phyloP scores from a whole-genome alignment of 2,888 invertebrate genomes.

The Eurytoma adleriae region DNA sequence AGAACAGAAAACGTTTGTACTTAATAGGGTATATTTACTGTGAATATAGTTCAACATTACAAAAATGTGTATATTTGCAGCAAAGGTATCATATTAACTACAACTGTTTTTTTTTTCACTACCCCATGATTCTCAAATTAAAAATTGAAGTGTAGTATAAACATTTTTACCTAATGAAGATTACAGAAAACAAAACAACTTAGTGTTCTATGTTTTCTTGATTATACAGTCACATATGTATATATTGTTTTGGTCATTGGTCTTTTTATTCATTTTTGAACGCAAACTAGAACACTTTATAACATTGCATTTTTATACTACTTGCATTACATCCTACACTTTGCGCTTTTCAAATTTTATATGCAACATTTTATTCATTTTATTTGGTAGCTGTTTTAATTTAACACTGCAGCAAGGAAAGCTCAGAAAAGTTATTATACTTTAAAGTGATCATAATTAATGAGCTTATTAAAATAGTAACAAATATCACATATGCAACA shows the following conservation, averaged over 20 bases:
- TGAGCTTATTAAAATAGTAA: background rate
- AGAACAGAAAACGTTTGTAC: too few relatives aligned
- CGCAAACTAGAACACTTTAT: slow-evolving; percentile 19
- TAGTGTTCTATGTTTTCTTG: background rate
- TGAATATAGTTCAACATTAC: too few relatives aligned
- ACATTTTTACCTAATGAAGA: too few relatives aligned
- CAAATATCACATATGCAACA: background rate
- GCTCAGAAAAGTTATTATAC: slow-evolving; percentile 11
- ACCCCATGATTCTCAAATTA: too few relatives aligned
- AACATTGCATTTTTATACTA: slow-evolving; percentile 16
- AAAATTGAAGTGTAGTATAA: too few relatives aligned
- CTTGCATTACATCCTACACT: slow-evolving; percentile 14
- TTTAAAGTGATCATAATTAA: background rate
- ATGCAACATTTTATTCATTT: slow-evolving; percentile 5
- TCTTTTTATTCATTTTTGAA: slow-evolving; percentile 30
- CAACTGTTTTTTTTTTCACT: too few relatives aligned
- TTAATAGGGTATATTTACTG: too few relatives aligned
- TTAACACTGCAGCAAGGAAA: slow-evolving; percentile 6
- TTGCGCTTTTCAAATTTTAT: slow-evolving; percentile 30
- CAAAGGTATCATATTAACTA: too few relatives aligned
- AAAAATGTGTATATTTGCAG: too few relatives aligned
- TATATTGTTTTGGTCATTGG: slow-evolving; percentile 29
- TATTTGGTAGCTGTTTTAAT: background rate
- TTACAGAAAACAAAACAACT: too few relatives aligned
- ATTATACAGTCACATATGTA: background rate